A percentile compares a stretch with the other conserved stretches of the same genome.
phyloP scores from a whole-genome alignment of 2,888 invertebrate species.

The Drosophila subsilvestris region DNA sequence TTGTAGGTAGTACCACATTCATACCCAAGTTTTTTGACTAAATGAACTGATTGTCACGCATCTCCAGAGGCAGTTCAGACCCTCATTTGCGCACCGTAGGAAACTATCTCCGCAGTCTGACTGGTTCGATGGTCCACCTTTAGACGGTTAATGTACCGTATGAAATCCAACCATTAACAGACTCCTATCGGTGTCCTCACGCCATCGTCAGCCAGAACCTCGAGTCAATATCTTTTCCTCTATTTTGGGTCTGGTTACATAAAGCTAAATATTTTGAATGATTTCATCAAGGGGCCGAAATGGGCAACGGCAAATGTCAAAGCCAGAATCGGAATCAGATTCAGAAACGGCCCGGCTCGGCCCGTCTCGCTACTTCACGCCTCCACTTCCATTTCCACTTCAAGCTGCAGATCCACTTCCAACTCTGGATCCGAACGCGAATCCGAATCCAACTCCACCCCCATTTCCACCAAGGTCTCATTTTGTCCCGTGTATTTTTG shows the following conservation, averaged over 20 bases:
- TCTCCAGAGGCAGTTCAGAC: no score
- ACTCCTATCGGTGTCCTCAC: no score
- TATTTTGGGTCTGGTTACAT: slow-evolving; percentile 31
- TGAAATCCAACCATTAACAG: no score
- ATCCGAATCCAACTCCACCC: slow-evolving; percentile 27
- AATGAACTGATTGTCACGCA: no score
- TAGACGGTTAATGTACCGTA: no score
- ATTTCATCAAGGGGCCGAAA: slow-evolving; percentile 65
- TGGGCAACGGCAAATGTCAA: slow-evolving; percentile 51
- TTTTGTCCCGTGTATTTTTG: slow-evolving; percentile 58
- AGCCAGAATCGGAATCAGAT: slow-evolving; percentile 2
- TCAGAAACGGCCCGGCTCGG: background rate
- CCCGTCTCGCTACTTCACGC: slow-evolving; percentile 56
- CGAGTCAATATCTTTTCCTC: no score
- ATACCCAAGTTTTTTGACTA: no score
- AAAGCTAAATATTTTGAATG: slow-evolving; percentile 60
- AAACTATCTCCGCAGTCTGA: no score
- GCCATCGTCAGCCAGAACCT: no score
- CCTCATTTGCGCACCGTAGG: no score
- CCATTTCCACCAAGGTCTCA: slow-evolving; percentile 51
- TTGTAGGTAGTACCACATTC: no score
- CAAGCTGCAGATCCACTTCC: background rate
- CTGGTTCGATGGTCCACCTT: no score
- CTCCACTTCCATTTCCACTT: slow-evolving; percentile 30
- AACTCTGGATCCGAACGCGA: background rate